Evolutionary conservation across 2,888 invertebrate species (phyloP).

Genomic region (Eristalis arbustorum): DNA sequence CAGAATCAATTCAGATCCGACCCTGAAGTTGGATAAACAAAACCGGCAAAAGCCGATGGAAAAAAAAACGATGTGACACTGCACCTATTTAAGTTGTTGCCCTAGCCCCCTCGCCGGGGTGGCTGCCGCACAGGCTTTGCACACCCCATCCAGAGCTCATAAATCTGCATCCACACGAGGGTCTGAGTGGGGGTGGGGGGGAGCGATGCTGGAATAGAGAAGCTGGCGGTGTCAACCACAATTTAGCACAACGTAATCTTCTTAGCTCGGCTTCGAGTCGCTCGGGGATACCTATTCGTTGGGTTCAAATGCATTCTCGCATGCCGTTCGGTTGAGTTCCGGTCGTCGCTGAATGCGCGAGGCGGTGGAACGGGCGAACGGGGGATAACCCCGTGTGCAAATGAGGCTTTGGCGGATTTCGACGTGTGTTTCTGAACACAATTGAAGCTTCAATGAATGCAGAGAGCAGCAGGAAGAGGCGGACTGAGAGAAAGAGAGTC

Average conservation of each 20-base stretch:
- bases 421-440: slow-evolving; percentile 42
- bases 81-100: slow-evolving; percentile 28
- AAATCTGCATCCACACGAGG: slow-evolving; percentile 27
- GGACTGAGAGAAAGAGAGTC: not conserved
- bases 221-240: slow-evolving; percentile 61
- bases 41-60: not conserved
- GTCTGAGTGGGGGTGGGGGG: not conserved
- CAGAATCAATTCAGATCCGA: slow-evolving; percentile 32
- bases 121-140: not conserved
- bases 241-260: slow-evolving; percentile 66
- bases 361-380: not conserved
- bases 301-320: slow-evolving; percentile 56
- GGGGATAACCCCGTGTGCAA: slow-evolving; percentile 45
- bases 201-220: slow-evolving; percentile 35
- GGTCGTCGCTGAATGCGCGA: slow-evolving; percentile 5
- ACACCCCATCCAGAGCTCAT: slow-evolving; percentile 15
- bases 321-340: slow-evolving; percentile 1
- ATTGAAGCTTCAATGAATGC: slow-evolving; percentile 45
- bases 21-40: slow-evolving; percentile 39
- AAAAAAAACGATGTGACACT: slow-evolving; percentile 26
- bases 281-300: not conserved
- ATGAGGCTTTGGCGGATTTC: slow-evolving; percentile 29
- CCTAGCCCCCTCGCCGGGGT: not conserved
- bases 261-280: slow-evolving; percentile 23
- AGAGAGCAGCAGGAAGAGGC: not conserved